A percentile compares a stretch with the other conserved stretches of the same genome.
These are phyloP conservation scores for Listrodromus nycthemerus DNA, from an alignment of 2,888 invertebrate genomes.

Conservation along the genomic window DNA sequence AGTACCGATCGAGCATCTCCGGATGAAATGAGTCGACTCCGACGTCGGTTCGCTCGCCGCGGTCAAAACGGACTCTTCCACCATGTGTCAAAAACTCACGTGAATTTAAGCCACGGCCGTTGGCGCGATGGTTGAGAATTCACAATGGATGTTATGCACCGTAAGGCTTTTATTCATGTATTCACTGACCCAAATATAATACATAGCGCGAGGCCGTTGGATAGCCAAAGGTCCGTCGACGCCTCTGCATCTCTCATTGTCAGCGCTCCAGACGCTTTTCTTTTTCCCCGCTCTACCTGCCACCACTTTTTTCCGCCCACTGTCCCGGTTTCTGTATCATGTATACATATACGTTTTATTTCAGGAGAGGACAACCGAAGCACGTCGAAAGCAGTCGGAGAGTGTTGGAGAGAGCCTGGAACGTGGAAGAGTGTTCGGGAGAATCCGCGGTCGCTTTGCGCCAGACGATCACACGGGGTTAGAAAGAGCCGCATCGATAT, in stretches of 20 bases:
- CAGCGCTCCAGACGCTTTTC: conserved; percentile 33
- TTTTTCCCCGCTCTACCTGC: background rate
- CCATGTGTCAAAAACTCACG: conserved; percentile 30
- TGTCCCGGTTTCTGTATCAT: conserved; percentile 38
- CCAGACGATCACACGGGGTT: conserved; percentile 52
- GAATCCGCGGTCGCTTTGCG: conserved; percentile 34
- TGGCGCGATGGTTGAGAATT: conserved; percentile 53
- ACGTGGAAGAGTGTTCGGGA: conserved; percentile 47
- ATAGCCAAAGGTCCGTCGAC: conserved; percentile 52
- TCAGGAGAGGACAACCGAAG: conserved; percentile 39
- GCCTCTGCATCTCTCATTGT: conserved; percentile 65
- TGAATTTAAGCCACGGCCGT: conserved; percentile 44
- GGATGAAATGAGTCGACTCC: background rate
- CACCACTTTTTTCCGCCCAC: conserved; percentile 1
- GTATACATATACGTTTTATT: conserved; percentile 7
- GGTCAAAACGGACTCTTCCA: background rate
- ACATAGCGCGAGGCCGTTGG: conserved; percentile 57
- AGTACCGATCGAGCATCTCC: background rate
- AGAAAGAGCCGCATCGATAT: conserved; percentile 53
- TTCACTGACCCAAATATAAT: conserved; percentile 74
- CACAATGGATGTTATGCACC: conserved; percentile 62
- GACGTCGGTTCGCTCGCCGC: background rate
- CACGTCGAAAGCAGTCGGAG: conserved; percentile 6
- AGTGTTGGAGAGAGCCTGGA: conserved; percentile 49
- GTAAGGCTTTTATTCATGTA: conserved; percentile 70